A percentile compares a stretch with the other conserved stretches of the same genome.
These are phyloP conservation scores for Oxystoma pomonae DNA, from an alignment of 2,888 invertebrate species.

Conservation along the genomic window DNA sequence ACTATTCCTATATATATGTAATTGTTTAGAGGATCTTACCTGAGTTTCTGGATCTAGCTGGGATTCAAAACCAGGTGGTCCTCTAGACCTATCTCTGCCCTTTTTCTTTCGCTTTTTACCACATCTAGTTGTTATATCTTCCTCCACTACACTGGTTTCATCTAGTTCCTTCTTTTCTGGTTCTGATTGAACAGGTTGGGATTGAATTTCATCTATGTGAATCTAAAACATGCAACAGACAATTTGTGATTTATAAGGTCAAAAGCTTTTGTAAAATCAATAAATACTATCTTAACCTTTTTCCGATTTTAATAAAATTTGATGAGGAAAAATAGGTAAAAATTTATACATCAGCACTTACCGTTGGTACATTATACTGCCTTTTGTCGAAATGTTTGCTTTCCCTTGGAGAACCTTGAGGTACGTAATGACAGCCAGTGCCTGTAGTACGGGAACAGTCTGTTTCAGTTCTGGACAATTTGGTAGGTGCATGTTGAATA, in stretches of 20 bases:
- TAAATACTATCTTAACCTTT: too few species aligned
- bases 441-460: neutral
- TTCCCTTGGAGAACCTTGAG: neutral
- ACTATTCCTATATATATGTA: too few species aligned
- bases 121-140: constrained; percentile 57
- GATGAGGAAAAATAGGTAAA: too few species aligned
- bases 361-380: neutral
- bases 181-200: neutral
- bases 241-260: neutral
- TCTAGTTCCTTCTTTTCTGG: constrained; percentile 45
- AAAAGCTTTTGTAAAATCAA: too few species aligned
- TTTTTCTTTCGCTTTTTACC: constrained; percentile 52
- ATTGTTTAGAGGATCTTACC: too few species aligned
- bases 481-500: constrained; percentile 38
- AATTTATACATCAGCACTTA: too few species aligned
- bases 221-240: neutral
- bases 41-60: constrained; percentile 67
- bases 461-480: constrained; percentile 24
- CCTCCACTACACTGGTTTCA: constrained; percentile 56
- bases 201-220: neutral
- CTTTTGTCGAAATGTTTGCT: neutral
- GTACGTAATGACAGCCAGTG: neutral
- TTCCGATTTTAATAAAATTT: too few species aligned
- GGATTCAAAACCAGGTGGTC: constrained; percentile 41
- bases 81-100: constrained; percentile 40